Evolutionary conservation across 1,140 invertebrate species (phyloP).

Genomic region (Drosophila pachea): DNA sequence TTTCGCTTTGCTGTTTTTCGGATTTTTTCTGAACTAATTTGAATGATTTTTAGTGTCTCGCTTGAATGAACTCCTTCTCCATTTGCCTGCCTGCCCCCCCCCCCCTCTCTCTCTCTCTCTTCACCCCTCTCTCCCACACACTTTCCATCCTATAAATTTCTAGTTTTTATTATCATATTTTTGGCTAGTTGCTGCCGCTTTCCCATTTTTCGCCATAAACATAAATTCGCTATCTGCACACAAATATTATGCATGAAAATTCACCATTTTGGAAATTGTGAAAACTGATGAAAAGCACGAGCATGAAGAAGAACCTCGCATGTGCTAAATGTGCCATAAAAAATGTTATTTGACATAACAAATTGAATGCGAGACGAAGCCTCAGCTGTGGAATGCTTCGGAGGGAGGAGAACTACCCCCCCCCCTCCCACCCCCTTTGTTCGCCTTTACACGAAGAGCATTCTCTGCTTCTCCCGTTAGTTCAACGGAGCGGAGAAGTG

Average conservation of each 20-base stretch:
- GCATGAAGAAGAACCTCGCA: not conserved
- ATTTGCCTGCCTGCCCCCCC: slow-evolving; percentile 4
- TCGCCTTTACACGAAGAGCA: too few relatives aligned
- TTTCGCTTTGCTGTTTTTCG: slow-evolving; percentile 41
- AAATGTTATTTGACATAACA: too few relatives aligned
- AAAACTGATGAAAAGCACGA: slow-evolving; percentile 19
- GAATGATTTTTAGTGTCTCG: slow-evolving; percentile 63
- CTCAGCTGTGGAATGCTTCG: too few relatives aligned
- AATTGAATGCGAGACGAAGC: too few relatives aligned
- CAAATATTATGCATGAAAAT: slow-evolving; percentile 37
- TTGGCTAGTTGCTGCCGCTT: slow-evolving; percentile 21
- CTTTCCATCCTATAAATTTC: slow-evolving; percentile 48
- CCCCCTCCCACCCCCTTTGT: too few relatives aligned
- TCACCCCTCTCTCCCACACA: not conserved
- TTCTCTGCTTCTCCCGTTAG: too few relatives aligned
- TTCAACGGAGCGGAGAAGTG: too few relatives aligned
- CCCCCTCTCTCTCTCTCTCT: not conserved
- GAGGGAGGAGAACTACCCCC: too few relatives aligned
- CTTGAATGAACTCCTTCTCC: slow-evolving; percentile 17
- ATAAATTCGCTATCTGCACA: slow-evolving; percentile 46
- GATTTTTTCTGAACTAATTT: slow-evolving; percentile 60
- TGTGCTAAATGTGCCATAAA: not conserved
- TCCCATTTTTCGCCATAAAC: slow-evolving; percentile 34
- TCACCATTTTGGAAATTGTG: slow-evolving; percentile 29
- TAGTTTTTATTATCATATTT: slow-evolving; percentile 72